phyloP scores from a whole-genome alignment of 2,797 vertebrate species.

The Coregonus ussuriensis region DNA sequence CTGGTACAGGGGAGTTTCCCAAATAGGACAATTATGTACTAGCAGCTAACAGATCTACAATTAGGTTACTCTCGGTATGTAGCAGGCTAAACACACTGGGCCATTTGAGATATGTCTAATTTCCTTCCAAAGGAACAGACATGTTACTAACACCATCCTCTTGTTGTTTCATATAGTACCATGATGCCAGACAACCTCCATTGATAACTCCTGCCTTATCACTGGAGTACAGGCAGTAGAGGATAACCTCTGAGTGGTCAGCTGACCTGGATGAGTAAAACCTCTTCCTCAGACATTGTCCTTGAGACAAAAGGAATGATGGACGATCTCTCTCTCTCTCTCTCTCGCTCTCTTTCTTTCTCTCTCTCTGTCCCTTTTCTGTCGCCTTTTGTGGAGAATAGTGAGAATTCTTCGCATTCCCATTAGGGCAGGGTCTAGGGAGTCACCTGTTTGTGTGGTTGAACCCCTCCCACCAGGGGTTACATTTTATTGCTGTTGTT shows the following conservation, averaged over 20 bases:
- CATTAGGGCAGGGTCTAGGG: neutral
- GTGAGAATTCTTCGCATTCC: neutral
- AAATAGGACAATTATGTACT: constrained; percentile 50
- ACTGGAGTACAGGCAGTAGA: neutral
- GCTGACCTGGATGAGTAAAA: neutral
- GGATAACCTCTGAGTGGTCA: constrained; percentile 2
- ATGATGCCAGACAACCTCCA: neutral
- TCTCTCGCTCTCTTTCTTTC: too few relatives aligned
- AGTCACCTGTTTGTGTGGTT: neutral
- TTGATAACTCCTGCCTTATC: neutral
- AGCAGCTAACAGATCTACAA: constrained; percentile 49
- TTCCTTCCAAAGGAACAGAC: constrained; percentile 30
- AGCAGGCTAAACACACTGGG: neutral
- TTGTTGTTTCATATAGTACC: neutral
- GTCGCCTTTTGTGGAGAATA: neutral
- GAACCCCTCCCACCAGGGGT: too few relatives aligned
- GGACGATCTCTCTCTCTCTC: neutral
- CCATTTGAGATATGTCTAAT: neutral
- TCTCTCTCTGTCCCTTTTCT: neutral
- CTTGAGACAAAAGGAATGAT: neutral
- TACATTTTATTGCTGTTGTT: too few relatives aligned
- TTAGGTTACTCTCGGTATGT: too few relatives aligned
- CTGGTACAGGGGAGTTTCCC: constrained; percentile 59
- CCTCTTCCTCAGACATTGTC: neutral
- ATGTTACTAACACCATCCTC: constrained; percentile 18